phyloP scores from a whole-genome alignment of 2,113 vertebrate species.

The Actenoides hombroni region DNA sequence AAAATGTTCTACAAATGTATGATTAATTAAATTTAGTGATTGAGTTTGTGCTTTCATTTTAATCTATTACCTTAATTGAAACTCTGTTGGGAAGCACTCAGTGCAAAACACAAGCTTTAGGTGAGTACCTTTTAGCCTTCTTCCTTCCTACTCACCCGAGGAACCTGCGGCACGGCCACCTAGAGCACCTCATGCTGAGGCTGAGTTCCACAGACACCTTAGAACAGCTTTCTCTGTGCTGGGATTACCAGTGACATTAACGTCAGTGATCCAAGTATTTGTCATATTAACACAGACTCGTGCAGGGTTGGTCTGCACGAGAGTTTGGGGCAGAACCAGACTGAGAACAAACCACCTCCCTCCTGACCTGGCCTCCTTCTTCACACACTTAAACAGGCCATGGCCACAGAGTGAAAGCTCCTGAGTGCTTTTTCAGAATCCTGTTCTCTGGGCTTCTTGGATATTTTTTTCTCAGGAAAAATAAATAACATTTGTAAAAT shows the following conservation, averaged over 20 bases:
- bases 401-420: background rate
- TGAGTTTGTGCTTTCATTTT: background rate
- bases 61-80: background rate
- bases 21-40: background rate
- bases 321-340: background rate
- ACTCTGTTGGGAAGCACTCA: background rate
- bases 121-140: background rate
- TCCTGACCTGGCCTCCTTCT: background rate
- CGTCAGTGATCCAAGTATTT: background rate
- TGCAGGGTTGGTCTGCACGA: background rate
- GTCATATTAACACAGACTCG: accelerated
- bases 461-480: background rate
- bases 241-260: background rate
- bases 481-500: background rate
- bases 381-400: too few species aligned
- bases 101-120: background rate
- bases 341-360: background rate
- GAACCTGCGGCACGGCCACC: background rate
- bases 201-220: background rate
- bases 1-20: background rate
- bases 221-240: background rate
- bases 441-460: background rate
- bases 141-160: background rate
- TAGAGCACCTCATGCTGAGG: background rate
- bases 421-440: background rate